Percentiles rank a stretch among this genome's conserved stretches.
phyloP scores from a whole-genome alignment of 2,888 invertebrate species.

The Bunonema sp. region DNA sequence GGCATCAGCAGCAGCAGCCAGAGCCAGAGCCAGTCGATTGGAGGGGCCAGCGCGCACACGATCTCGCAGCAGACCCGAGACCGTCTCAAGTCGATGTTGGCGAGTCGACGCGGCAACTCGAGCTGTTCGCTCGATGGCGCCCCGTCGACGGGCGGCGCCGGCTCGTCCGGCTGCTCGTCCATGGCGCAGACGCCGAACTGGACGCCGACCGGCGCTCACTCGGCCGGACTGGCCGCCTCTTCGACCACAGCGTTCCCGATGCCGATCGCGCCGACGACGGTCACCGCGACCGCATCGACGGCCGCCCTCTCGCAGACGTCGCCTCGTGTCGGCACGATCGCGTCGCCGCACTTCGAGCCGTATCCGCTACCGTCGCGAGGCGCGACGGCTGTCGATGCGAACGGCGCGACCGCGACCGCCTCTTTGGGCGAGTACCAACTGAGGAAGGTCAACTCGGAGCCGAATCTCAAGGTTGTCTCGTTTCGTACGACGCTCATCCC shows the following conservation, averaged over 20 bases:
- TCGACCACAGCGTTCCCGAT: neutral
- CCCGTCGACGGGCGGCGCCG: slow-evolving; percentile 6
- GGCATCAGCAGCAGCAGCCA: too few relatives aligned
- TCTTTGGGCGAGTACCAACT: slow-evolving; percentile 3
- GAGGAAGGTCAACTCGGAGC: slow-evolving; percentile 34
- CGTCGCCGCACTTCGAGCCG: slow-evolving; percentile 29
- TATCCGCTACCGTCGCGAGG: slow-evolving; percentile 14
- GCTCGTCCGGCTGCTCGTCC: slow-evolving; percentile 8
- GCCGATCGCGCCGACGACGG: neutral
- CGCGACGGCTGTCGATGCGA: slow-evolving; percentile 1
- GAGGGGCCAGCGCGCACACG: too few relatives aligned
- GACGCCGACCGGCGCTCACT: too few relatives aligned
- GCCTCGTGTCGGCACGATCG: too few relatives aligned
- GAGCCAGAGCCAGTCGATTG: too few relatives aligned
- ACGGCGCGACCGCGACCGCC: neutral
- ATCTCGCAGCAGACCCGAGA: slow-evolving; percentile 40
- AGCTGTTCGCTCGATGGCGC: neutral
- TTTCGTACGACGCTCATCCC: too few relatives aligned
- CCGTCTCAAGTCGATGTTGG: slow-evolving; percentile 38
- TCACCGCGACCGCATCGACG: too few relatives aligned
- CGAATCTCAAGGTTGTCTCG: slow-evolving; percentile 44
- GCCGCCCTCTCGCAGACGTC: too few relatives aligned
- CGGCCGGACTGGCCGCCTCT: slow-evolving; percentile 2
- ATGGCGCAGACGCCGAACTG: too few relatives aligned
- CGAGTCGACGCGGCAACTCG: slow-evolving; percentile 17